phyloP scores from a whole-genome alignment of 2,113 vertebrate species.

The Eudyptes chrysolophus region DNA sequence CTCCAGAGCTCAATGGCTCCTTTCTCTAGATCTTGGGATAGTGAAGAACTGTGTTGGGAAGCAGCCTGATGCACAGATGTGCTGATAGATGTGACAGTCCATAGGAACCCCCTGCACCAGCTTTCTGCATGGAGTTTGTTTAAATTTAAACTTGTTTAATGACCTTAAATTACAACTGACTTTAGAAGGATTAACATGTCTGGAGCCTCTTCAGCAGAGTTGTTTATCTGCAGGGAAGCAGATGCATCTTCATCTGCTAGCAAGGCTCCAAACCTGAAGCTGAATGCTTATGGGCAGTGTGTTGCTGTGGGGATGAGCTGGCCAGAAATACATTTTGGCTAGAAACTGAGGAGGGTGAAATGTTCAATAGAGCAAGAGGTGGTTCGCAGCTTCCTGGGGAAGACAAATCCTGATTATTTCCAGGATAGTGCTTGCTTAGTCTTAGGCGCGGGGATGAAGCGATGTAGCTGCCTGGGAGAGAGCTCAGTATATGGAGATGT shows the following conservation, averaged over 20 bases:
- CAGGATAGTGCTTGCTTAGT: not conserved
- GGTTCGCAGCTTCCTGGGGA: not conserved
- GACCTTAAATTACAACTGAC: slow-evolving; percentile 24
- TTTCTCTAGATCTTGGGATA: not conserved
- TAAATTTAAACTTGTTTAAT: slow-evolving; percentile 46
- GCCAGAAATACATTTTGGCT: slow-evolving; percentile 14
- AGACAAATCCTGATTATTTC: slow-evolving; percentile 4
- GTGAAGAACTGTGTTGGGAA: not conserved
- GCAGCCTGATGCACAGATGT: not conserved
- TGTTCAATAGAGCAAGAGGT: not conserved
- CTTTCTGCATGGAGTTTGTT: not conserved
- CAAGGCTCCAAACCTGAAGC: not conserved
- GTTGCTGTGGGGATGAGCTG: not conserved
- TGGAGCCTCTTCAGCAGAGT: slow-evolving; percentile 9
- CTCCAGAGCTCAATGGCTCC: not conserved
- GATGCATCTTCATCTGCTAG: slow-evolving; percentile 35
- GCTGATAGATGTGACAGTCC: not conserved
- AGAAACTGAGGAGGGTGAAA: not conserved
- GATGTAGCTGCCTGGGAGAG: not conserved
- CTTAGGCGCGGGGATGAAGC: not conserved
- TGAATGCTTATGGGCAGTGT: not conserved
- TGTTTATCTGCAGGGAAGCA: slow-evolving; percentile 43
- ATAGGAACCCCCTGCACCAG: not conserved
- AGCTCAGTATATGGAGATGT: not conserved
- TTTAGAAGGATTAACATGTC: slow-evolving; percentile 31